A percentile compares a stretch with the other conserved stretches of the same genome.
phyloP scores from a whole-genome alignment of 2,797 vertebrate species.

The Acanthis flammea region DNA sequence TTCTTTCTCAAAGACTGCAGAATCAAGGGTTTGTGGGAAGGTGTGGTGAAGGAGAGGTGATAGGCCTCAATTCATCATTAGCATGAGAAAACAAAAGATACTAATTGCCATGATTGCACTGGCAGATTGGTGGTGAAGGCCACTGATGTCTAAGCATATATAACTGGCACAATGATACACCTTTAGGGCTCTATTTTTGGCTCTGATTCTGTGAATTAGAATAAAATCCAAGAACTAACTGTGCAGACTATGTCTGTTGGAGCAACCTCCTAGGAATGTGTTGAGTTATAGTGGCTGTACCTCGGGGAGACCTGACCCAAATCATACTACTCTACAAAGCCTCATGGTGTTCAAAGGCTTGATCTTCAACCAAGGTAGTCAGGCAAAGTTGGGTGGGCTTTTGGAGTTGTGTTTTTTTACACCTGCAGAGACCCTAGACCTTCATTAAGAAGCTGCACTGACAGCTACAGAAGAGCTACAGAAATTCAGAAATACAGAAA shows the following conservation, averaged over 20 bases:
- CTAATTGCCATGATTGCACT: background rate
- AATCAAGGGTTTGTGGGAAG: background rate
- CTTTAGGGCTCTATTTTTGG: background rate
- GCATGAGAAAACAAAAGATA: background rate
- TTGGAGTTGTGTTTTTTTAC: background rate
- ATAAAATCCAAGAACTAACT: background rate
- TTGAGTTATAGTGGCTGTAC: background rate
- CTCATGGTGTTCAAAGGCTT: background rate
- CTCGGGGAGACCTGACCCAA: background rate
- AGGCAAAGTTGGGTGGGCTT: background rate
- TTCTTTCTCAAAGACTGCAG: constrained; percentile 9
- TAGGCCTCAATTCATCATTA: background rate
- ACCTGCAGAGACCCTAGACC: background rate
- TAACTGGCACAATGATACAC: background rate
- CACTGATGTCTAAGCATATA: background rate
- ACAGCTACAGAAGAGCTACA: background rate
- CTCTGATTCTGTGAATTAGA: background rate
- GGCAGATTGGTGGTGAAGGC: background rate
- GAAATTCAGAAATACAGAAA: background rate
- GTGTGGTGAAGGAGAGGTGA: background rate
- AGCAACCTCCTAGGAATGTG: background rate
- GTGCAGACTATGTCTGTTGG: background rate
- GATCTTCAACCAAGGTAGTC: background rate
- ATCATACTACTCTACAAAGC: background rate
- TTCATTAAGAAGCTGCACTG: background rate